Base-by-base conservation (phyloP, 2,797 vertebrate species). In the Lophius americanus region DNA sequence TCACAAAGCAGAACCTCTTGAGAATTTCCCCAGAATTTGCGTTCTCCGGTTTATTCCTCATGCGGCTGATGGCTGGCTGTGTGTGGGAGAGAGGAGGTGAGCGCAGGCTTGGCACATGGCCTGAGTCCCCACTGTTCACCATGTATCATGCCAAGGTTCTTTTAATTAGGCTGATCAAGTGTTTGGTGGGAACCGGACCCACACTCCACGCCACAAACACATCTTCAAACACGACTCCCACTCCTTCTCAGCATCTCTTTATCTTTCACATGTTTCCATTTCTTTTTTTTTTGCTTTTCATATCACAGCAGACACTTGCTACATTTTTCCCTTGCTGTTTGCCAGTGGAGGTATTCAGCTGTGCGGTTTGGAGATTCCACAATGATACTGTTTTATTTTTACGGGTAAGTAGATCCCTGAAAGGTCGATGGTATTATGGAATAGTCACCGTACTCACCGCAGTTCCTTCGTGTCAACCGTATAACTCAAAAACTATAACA, bases 81-180 rank as follows among this genome's bases (percentile, higher is more conserved):
- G 80, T 89, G 86, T 83, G 86, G 69, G 87, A 85, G 82, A 81
- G 82, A 84, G 85, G 83, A 91, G 87, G 84, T 89, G 76, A 87
- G 78, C 65, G 67, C 76, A 75, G 83, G 81, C 76, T 80, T 91
- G 90, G 90, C 87, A 60, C 10, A 10, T 37, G 75, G 82, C 82
- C 86, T 60, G 73, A 70, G 85, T 76, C 81, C 90, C 86, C 78
- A 56, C 85, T 77, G 89, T 78, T 86, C 76, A 49, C 41, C 82
- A 81, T 52, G 81, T 41, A 82, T 87, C 88, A 78, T 73, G 85
- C 88, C 89, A 91, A 88, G 76, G 83, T 83, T 86, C 86, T 89
- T 92, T 92, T 93, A 93, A 93, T 92, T 91, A 90, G 87, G 78
- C 90, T 85, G 87, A 92, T 91, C 88, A 85, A 92, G 89, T 90